phyloP scores from a whole-genome alignment of 2,113 vertebrate species.

The Microtus oregoni region DNA sequence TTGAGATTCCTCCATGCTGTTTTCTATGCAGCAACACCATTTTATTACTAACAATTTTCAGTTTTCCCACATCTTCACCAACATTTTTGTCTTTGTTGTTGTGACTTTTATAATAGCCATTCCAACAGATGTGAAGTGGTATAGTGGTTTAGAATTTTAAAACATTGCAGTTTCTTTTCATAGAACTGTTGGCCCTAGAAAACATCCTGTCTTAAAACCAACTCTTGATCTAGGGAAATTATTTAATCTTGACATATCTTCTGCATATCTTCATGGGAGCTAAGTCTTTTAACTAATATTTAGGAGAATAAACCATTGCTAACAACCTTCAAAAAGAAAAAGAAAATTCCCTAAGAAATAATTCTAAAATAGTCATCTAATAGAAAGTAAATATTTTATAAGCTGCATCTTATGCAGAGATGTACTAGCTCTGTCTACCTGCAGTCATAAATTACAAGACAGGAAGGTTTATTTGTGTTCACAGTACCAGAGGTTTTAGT shows the following conservation, averaged over 20 bases:
- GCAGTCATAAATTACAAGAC: background rate
- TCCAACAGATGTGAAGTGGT: background rate
- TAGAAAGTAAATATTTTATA: slow-evolving; percentile 5
- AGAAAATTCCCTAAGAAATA: slow-evolving; percentile 10
- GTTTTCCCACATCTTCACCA: background rate
- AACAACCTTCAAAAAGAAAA: background rate
- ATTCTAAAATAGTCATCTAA: background rate
- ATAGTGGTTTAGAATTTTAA: background rate
- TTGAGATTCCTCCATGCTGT: background rate
- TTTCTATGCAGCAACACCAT: background rate
- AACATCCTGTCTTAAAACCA: background rate
- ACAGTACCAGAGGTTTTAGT: background rate
- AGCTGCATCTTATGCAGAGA: background rate
- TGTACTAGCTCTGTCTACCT: background rate
- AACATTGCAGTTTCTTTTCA: background rate
- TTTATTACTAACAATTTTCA: background rate
- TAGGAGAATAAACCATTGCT: slow-evolving; percentile 9
- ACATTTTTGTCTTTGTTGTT: background rate
- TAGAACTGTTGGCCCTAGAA: background rate
- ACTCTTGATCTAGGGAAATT: background rate
- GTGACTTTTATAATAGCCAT: background rate
- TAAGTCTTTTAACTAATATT: background rate
- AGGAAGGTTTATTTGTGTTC: background rate
- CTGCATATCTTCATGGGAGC: background rate
- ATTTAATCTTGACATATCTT: background rate